These are phyloP conservation scores for Pyrocoelia pectoralis DNA, from an alignment of 2,888 invertebrate species.

Conservation along the genomic window DNA sequence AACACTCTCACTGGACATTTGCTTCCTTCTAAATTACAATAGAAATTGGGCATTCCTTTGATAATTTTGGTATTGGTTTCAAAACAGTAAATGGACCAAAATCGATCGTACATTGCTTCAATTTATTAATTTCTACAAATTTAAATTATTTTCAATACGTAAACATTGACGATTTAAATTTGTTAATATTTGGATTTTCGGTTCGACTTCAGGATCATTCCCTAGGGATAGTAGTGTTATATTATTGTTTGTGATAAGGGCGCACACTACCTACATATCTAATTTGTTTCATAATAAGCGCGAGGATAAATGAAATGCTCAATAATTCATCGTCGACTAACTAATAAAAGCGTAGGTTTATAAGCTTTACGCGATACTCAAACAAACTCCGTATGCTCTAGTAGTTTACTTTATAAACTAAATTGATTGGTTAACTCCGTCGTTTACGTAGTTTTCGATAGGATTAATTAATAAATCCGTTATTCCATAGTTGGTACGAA, in stretches of 20 bases:
- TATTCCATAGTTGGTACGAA: conserved; percentile 34
- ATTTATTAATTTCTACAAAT: too few species aligned
- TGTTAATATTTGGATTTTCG: too few species aligned
- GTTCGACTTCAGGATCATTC: too few species aligned
- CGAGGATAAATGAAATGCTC: conserved; percentile 2
- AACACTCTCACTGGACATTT: too few species aligned
- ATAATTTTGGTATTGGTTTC: too few species aligned
- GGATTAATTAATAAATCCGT: conserved; percentile 34
- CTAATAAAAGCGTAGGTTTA: conserved; percentile 19
- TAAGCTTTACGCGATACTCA: conserved; percentile 18
- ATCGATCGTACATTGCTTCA: too few species aligned
- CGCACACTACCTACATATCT: not conserved
- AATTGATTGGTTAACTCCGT: conserved; percentile 31
- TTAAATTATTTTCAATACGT: too few species aligned
- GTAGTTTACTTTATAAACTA: conserved; percentile 20
- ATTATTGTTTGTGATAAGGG: not conserved
- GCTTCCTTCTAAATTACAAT: too few species aligned
- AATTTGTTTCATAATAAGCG: not conserved
- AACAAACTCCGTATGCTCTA: conserved; percentile 23
- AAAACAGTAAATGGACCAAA: too few species aligned
- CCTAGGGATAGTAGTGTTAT: too few species aligned
- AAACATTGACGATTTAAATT: too few species aligned
- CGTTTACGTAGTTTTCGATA: conserved; percentile 34
- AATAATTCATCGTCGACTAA: conserved; percentile 10
- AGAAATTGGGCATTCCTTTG: too few species aligned